Conservation (phyloP, 2,888 invertebrate genomes). For the Chloroclystis v-ata region DNA sequence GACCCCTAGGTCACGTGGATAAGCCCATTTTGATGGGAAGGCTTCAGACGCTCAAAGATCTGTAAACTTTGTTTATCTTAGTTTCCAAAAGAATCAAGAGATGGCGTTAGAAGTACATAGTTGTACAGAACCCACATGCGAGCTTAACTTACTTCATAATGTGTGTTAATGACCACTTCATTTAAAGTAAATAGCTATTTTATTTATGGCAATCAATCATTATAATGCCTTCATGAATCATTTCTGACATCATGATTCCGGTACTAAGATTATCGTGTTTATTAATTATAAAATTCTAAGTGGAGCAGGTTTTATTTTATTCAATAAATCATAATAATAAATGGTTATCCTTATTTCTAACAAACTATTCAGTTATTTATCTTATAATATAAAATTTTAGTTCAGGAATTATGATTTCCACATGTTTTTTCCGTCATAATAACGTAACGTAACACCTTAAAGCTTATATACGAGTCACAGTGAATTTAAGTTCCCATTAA, state of each 20-base stretch:
- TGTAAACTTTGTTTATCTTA: no score
- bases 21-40: no score
- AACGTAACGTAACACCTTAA: constrained; percentile 1
- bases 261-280: constrained; percentile 16
- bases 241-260: constrained; percentile 29
- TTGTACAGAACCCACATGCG: background rate
- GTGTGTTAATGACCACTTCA: no score
- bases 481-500: constrained; percentile 3
- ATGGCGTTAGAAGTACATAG: constrained; percentile 49
- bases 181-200: no score
- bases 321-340: constrained; percentile 4
- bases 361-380: background rate
- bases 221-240: constrained; percentile 48
- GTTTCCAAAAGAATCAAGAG: constrained; percentile 31
- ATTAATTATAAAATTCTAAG: constrained; percentile 9
- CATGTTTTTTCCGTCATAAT: background rate
- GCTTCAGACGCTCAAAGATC: no score
- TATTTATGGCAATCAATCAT: constrained; percentile 9
- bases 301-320: constrained; percentile 4
- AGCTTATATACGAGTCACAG: background rate
- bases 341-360: background rate
- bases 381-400: no score
- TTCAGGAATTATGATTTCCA: no score
- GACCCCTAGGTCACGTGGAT: no score
- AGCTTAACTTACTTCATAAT: no score